Evolutionary conservation across 2,113 vertebrate species (phyloP), one percentile per base, ranked within the genome.

Genomic region (Etheostoma cragini): DNA sequence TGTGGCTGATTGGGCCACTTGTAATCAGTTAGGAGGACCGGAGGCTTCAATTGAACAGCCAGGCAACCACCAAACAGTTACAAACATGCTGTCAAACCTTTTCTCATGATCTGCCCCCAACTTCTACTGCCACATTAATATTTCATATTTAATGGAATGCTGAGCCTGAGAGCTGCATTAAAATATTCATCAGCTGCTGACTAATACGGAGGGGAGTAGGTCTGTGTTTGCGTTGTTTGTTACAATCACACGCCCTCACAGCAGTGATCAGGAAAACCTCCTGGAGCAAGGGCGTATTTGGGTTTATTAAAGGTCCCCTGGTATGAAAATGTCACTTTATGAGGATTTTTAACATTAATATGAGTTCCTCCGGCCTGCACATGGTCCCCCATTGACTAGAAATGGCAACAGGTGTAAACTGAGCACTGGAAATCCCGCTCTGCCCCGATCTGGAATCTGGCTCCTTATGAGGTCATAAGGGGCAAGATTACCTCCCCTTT

Each of bases 161-260:
- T 74, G 64, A 85, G 80, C 72, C 67, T 49, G 33, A 71, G 52
- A 62, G 68, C 63, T 6, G 38, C 57, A 78, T 57, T 87, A 17
- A 88, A 90, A 75, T 88, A 89, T 88, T 82, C 21, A 88, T 71
- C 42, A 82, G 63, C 60, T 47, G 67, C 72, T 80, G 81, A 82
- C 50, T 73, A 61, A 63, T 65, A 49, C 69, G 65, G 33, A 70
- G 19, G 57, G 22, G 15, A 7, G 45, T 2, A 1, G 33, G 24
- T 72, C 19, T 46, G 52, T 71, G 45, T 65, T 38, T 54, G 26
- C 15, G 22, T 68, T 50, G 54, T 73, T 54, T 53, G 22, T 72
- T 10, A 50, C 52, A 50, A 80, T 63, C 50, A 58, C 57, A 42
- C 63, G 54, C n/a, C 10, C 17, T 33, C 42, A 15, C 38, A 78